Percentiles rank a stretch among this genome's conserved stretches.
Conservation (phyloP, 2,888 invertebrate species). For the Diadromus collaris region DNA sequence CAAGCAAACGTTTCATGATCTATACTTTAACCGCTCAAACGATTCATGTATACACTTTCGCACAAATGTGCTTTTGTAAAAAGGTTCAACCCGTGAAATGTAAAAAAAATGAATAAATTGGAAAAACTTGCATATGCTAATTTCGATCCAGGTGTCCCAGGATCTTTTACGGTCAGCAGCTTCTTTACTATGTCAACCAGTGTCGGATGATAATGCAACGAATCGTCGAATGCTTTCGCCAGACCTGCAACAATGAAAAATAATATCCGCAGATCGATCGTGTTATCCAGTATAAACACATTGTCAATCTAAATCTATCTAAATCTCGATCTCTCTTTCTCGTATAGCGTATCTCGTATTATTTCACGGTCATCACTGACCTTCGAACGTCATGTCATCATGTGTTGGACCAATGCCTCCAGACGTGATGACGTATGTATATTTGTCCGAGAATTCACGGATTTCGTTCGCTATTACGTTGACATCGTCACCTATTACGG, state of each 20-base stretch:
- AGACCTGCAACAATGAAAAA: conserved; percentile 78
- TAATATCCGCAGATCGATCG: conserved; percentile 29
- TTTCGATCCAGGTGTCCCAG: conserved; percentile 79
- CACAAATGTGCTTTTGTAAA: no score
- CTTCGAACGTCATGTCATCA: conserved; percentile 89
- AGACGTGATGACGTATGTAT: conserved; percentile 86
- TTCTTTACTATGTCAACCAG: conserved; percentile 80
- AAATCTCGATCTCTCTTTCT: no score
- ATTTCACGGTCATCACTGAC: conserved; percentile 70
- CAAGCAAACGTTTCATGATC: no score
- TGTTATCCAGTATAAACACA: not conserved
- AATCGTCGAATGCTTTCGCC: conserved; percentile 81
- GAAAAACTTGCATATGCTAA: conserved; percentile 76
- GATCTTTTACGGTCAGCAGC: conserved; percentile 78
- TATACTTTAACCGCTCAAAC: no score
- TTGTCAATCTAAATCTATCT: no score
- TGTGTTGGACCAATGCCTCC: conserved; percentile 91
- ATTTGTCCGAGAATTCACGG: conserved; percentile 82
- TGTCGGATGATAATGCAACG: conserved; percentile 79
- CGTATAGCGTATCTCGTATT: conserved; percentile 27
- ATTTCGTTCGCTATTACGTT: conserved; percentile 85
- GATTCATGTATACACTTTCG: no score
- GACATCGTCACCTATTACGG: conserved; percentile 85
- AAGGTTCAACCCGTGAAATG: no score
- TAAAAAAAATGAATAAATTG: no score